Evolutionary conservation across 2,797 vertebrate species (phyloP), one percentile per base, ranked within the genome.

Genomic region (Schizopygopsis malacanthus): DNA sequence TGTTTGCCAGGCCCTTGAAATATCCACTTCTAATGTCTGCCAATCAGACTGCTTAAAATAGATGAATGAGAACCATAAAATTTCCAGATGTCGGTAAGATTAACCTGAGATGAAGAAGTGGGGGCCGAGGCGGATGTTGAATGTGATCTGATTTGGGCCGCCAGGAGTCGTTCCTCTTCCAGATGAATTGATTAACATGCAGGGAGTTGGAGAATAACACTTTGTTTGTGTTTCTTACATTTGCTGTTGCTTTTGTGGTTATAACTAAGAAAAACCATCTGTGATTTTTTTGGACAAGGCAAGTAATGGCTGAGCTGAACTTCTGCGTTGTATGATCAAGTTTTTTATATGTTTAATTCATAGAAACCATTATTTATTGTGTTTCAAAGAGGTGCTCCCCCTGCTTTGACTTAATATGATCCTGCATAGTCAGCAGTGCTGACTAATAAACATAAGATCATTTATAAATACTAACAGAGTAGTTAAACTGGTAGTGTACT

Each of bases 21-120:
- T 88, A 90, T 85, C 83, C 59, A 52, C 76, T 13, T 84, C 63
- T n/a, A 75, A 82, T 84, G 83, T 88, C 39, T 71, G 39, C 81
- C 82, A 86, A 88, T 85, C 28, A 81, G 67, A 59, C 41, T 11
- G 73, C 83, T 76, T 87, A 67, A 89, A 89, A 90, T 90, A 90
- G 85, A 82, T 41, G 28, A 70, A n/a, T 37, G 76, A 54, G 72
- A 67, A 84, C 80, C 50, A 84, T 47, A 28, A 77, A 59, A 88
- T 86, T 77, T 83, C 83, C 85, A 89, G 83, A 87, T 85, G 86
- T 86, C 81, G 76, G 65, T 28, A 39, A 59, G 71, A 76, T 81
- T 73, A 86, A 83, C 84, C 65, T 71, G 65, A 39, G 16, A 1
- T 9, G 4, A 7, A 28, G 15, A 87, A 76, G 75, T 56, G 41